These are phyloP conservation scores for Lytechinus variegatus DNA, from an alignment of 35 echinoderm and acorn worm genomes.

Conservation along the genomic window DNA sequence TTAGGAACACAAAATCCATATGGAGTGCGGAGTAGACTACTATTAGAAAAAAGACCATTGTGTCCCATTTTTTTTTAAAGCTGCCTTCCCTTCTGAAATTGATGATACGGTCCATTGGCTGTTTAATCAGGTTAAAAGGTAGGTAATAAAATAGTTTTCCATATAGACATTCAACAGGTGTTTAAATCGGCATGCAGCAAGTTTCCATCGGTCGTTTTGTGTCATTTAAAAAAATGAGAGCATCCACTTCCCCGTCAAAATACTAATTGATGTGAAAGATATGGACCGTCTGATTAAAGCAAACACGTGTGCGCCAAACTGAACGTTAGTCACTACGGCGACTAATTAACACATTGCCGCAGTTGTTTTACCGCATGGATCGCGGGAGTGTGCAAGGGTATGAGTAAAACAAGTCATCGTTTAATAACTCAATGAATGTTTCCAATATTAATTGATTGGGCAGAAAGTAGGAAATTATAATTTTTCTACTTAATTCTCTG, in stretches of 20 bases:
- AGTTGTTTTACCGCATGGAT: constrained; percentile 9
- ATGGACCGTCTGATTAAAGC: not conserved
- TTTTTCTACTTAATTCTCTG: not conserved
- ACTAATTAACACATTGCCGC: not conserved
- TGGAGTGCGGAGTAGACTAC: too few relatives aligned
- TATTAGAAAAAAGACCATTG: too few relatives aligned
- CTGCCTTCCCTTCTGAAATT: too few relatives aligned
- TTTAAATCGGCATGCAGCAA: not conserved
- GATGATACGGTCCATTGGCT: too few relatives aligned
- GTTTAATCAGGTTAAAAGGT: too few relatives aligned
- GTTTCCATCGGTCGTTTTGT: not conserved
- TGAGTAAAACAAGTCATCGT: not conserved
- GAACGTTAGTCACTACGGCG: not conserved
- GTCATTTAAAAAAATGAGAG: not conserved
- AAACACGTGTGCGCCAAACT: not conserved
- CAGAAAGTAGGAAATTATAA: not conserved
- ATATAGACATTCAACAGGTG: too few relatives aligned
- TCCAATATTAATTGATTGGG: not conserved
- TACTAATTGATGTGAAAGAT: not conserved
- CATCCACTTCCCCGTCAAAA: not conserved
- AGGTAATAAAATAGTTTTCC: too few relatives aligned
- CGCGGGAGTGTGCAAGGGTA: not conserved
- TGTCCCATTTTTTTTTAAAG: too few relatives aligned
- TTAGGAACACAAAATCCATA: too few relatives aligned
- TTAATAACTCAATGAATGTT: not conserved